Percentiles rank a stretch among this genome's conserved stretches.
Conservation (phyloP, 2,888 invertebrate genomes). For the Thysanoteuthis rhombus region DNA sequence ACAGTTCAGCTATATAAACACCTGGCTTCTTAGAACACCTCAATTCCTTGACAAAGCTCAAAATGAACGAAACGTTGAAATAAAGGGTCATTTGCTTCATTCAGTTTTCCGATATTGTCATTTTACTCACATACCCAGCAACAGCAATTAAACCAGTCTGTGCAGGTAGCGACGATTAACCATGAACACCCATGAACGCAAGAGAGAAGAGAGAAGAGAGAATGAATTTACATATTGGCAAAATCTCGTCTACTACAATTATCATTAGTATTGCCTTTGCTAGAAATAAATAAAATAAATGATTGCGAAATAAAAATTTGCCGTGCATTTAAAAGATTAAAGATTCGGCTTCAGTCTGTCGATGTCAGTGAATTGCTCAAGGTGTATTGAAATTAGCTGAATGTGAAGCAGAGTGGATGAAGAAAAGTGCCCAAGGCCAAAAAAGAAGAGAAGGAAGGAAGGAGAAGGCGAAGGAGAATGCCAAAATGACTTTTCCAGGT, state of each 20-base stretch:
- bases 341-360: too few species aligned
- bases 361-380: neutral
- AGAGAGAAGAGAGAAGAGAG: neutral
- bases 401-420: neutral
- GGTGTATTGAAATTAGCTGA: neutral
- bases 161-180: too few species aligned
- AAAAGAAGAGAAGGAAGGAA: neutral
- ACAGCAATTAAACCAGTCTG: too few species aligned
- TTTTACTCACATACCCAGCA: too few species aligned
- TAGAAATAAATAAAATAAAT: neutral
- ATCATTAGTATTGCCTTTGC: too few species aligned
- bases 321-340: neutral
- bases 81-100: too few species aligned
- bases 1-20: too few species aligned
- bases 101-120: too few species aligned
- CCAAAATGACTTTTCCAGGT: neutral
- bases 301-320: neutral
- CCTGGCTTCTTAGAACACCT: too few species aligned
- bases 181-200: neutral
- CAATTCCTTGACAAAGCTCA: too few species aligned
- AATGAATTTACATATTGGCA: neutral
- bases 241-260: too few species aligned
- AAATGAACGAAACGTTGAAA: too few species aligned
- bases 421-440: neutral
- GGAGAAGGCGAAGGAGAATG: neutral